Conservation (phyloP, 2,113 vertebrate genomes). For the Craseonycteris thonglongyai region DNA sequence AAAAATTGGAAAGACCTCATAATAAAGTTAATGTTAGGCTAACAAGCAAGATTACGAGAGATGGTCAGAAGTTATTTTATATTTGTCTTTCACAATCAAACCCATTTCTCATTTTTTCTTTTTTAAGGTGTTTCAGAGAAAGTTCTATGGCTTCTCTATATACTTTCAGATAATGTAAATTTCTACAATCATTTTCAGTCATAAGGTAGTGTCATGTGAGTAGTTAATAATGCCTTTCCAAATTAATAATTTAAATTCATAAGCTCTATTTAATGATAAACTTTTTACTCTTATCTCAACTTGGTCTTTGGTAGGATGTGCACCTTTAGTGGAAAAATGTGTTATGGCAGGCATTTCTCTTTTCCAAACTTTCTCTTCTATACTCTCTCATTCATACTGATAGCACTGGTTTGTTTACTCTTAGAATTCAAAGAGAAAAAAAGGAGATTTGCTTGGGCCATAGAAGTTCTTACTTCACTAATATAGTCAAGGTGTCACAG, state of each 20-base stretch:
- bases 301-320: background rate
- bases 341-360: background rate
- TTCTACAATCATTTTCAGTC: background rate
- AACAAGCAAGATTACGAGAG: background rate
- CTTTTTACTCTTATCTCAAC: background rate
- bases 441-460: background rate
- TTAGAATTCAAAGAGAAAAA: background rate
- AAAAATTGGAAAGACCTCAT: background rate
- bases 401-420: background rate
- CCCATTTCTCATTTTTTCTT: background rate
- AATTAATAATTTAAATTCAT: background rate
- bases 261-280: background rate
- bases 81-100: background rate
- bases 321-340: background rate
- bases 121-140: background rate
- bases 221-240: background rate
- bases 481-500: background rate
- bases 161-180: background rate
- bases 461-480: background rate
- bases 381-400: background rate
- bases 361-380: background rate
- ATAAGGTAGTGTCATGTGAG: background rate
- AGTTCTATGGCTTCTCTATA: background rate
- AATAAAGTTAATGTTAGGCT: background rate
- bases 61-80: background rate